These are phyloP conservation scores for Hemibagrus guttatus DNA, from an alignment of 2,797 vertebrate genomes.

Conservation along the genomic window DNA sequence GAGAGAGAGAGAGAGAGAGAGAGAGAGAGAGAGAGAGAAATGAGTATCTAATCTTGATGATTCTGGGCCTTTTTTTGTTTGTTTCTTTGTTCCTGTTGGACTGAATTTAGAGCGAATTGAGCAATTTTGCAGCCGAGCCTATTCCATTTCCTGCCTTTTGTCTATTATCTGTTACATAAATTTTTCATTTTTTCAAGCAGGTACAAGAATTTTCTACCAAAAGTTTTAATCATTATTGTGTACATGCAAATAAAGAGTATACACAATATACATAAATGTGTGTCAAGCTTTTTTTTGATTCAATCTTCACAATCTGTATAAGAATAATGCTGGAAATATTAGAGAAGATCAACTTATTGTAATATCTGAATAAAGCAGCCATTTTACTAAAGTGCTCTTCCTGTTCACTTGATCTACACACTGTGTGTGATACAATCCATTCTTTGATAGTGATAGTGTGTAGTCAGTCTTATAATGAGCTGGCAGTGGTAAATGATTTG, in stretches of 20 bases:
- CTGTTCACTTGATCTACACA: conserved; percentile 1
- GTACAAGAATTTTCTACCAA: conserved; percentile 39
- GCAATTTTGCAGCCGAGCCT: conserved; percentile 48
- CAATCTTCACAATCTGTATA: neutral
- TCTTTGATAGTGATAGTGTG: conserved; percentile 51
- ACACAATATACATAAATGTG: neutral
- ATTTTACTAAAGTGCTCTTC: neutral
- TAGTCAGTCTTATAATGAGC: conserved; percentile 47
- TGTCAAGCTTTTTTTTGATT: neutral
- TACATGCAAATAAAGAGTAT: neutral
- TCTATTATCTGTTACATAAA: conserved; percentile 26
- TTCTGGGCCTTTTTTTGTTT: conserved; percentile 46
- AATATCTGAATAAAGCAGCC: neutral
- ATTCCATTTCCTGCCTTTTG: conserved; percentile 45
- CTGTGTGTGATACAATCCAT: conserved; percentile 31
- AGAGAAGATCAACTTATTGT: conserved; percentile 8
- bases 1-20: conserved; percentile 40
- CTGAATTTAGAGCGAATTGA: conserved; percentile 43
- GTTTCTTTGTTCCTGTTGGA: conserved; percentile 48
- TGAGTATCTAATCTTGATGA: conserved; percentile 54
- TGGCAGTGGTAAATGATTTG: conserved; percentile 41
- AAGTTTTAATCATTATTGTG: conserved; percentile 2
- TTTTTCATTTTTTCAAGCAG: conserved; percentile 37
- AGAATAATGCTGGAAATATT: neutral
- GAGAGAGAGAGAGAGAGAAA: conserved; percentile 17